phyloP scores from a whole-genome alignment of 1,140 invertebrate genomes.

The Scaptomyza hsui region DNA sequence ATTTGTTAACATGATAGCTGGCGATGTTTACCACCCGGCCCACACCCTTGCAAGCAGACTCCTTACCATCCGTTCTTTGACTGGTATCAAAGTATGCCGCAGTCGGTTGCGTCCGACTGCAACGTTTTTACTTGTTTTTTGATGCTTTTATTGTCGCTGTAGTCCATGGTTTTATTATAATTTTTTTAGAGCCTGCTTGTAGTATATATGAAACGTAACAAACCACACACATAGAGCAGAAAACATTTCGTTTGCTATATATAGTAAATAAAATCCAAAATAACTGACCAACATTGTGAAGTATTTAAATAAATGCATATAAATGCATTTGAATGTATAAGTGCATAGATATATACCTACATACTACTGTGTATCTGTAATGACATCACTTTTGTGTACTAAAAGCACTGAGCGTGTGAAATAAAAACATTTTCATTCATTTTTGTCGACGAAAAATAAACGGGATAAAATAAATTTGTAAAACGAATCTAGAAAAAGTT shows the following conservation, averaged over 20 bases:
- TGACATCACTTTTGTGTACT: too few species aligned
- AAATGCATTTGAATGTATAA: neutral
- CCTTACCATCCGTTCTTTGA: too few species aligned
- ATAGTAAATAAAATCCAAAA: slow-evolving; percentile 70
- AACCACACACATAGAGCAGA: slow-evolving; percentile 7
- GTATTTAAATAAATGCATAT: slow-evolving; percentile 12
- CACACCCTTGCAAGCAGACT: too few species aligned
- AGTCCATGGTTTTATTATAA: slow-evolving; percentile 44
- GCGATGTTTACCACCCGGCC: too few species aligned
- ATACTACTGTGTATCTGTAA: too few species aligned
- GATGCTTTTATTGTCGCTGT: slow-evolving; percentile 10
- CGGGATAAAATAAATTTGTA: slow-evolving; percentile 71
- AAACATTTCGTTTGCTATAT: slow-evolving; percentile 49
- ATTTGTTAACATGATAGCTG: too few species aligned
- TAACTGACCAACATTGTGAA: slow-evolving; percentile 62
- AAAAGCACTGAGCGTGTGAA: slow-evolving; percentile 63
- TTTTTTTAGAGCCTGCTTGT: slow-evolving; percentile 38
- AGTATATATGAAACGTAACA: slow-evolving; percentile 20
- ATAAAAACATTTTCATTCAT: slow-evolving; percentile 69
- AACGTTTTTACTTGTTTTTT: too few species aligned
- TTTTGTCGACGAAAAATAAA: slow-evolving; percentile 55
- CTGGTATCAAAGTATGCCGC: too few species aligned
- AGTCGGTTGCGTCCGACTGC: too few species aligned
- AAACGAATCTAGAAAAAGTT: slow-evolving; percentile 33
- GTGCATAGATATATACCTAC: slow-evolving; percentile 17